These are phyloP conservation scores for Drosophila austrosaltans DNA, from an alignment of 2,888 invertebrate species.

Conservation along the genomic window DNA sequence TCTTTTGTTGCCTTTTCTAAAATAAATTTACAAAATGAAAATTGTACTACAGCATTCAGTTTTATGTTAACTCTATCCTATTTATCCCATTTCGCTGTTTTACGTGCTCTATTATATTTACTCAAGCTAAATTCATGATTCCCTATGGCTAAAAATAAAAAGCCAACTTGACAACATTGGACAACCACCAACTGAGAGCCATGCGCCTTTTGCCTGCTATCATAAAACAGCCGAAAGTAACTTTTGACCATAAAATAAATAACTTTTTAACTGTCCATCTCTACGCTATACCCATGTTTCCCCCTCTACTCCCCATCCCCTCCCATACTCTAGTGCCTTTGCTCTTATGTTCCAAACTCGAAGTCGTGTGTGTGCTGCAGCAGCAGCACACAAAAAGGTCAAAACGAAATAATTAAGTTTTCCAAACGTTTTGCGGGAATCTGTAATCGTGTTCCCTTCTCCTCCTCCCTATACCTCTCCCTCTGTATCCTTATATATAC, in stretches of 20 bases:
- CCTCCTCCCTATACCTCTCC: not conserved
- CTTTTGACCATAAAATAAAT: constrained; percentile 79
- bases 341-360: not conserved
- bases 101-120: not conserved
- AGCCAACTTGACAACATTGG: constrained; percentile 13
- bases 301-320: not conserved
- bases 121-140: not conserved
- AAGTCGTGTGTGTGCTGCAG: constrained; percentile 6
- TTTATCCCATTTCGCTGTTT: too few species aligned
- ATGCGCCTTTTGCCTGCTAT: constrained; percentile 36
- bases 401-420: constrained; percentile 76
- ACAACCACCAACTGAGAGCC: constrained; percentile 3
- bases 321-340: not conserved
- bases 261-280: constrained; percentile 73
- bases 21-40: too few species aligned
- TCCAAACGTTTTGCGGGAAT: constrained; percentile 69
- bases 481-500: not conserved
- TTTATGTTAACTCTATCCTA: too few species aligned
- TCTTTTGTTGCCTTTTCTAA: too few species aligned
- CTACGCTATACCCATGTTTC: constrained; percentile 23
- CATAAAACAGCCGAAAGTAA: constrained; percentile 68
- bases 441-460: constrained; percentile 31
- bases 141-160: not conserved
- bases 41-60: too few species aligned
- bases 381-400: constrained; percentile 54